Evolutionary conservation across 2,888 invertebrate genomes (phyloP).

Genomic region (Chrysopilus asiliformis): DNA sequence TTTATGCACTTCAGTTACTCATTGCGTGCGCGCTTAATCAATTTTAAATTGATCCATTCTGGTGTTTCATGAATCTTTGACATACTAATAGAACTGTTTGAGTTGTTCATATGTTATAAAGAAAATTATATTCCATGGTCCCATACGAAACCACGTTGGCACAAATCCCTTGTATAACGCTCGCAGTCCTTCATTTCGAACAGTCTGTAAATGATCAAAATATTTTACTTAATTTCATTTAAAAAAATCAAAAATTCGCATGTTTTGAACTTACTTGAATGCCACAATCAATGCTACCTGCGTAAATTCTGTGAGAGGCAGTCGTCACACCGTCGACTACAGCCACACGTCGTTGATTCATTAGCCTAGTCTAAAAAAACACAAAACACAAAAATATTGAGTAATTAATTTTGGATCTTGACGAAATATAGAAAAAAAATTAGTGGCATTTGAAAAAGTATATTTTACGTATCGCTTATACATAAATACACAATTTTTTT

Average conservation of each 20-base stretch:
- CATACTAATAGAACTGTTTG: constrained; percentile 45
- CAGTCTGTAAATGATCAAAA: constrained; percentile 47
- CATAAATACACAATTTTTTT: too few relatives aligned
- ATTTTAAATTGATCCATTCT: too few relatives aligned
- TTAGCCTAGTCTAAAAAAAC: constrained; percentile 68
- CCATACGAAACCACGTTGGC: constrained; percentile 91
- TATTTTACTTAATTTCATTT: neutral
- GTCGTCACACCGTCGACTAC: constrained; percentile 32
- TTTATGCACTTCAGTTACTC: too few relatives aligned
- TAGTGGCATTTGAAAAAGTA: too few relatives aligned
- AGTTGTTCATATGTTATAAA: constrained; percentile 88
- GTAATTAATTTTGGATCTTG: too few relatives aligned
- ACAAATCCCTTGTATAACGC: constrained; percentile 92
- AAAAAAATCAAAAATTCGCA: too few relatives aligned
- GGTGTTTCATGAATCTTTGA: too few relatives aligned
- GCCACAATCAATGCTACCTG: constrained; percentile 71
- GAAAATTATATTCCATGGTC: constrained; percentile 95
- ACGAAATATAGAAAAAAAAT: too few relatives aligned
- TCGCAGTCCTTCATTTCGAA: constrained; percentile 70
- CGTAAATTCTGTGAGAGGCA: constrained; percentile 46
- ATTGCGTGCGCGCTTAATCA: too few relatives aligned
- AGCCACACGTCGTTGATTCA: constrained; percentile 71
- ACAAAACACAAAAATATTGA: too few relatives aligned
- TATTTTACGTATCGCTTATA: too few relatives aligned
- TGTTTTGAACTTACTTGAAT: constrained; percentile 59